Base-by-base conservation (phyloP, 2,113 vertebrate species). In the Aegithalos caudatus region DNA sequence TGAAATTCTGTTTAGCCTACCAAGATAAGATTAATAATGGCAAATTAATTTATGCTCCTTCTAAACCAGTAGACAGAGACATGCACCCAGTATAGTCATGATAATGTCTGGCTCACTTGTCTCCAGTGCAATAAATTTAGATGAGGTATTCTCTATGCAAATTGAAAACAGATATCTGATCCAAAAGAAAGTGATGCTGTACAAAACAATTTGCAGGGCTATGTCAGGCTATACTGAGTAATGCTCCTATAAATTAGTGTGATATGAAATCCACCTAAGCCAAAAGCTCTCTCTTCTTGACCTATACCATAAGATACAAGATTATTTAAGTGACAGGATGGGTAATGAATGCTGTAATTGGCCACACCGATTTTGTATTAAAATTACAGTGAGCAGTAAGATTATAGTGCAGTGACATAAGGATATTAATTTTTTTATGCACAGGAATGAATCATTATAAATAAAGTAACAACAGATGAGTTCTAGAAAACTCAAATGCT, bases 111-210 rank as follows among this genome's bases (percentile, higher is more conserved):
- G 66, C 54, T 77, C 28, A 5, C 65, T 72, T 80, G 44, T 92
- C 74, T 61, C 42, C 71, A 64, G 45, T 29, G 40, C 74, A 88
- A 31, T 94, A 95, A 87, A 81, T 94, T 91, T 40, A 61, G 48
- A 94, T 72, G 81, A 94, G 57, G 57, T 40, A 86, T 60, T 72
- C 19, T 81, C 56, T 60, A 84, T 22, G 70, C 40, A 92, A 90
- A 91, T 33, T 38, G 67, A 91, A 90, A 85, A 72, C 16, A 85
- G 42, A n/a, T 74, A 95, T 53, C 73, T 91, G 81, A 94, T 89
- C 65, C 65, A 69, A 94, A 79, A 72, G 48, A 53, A 67, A 57
- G 80, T 13, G 61, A 84, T 79, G 45, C 16, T 21, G 9, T 27
- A 67, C 3, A 1, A 86, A 86, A 92, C 44, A 84, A 84, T 81